A percentile compares a stretch with the other conserved stretches of the same genome.
Conservation (phyloP, 1,140 invertebrate genomes). For the Ips typographus region DNA sequence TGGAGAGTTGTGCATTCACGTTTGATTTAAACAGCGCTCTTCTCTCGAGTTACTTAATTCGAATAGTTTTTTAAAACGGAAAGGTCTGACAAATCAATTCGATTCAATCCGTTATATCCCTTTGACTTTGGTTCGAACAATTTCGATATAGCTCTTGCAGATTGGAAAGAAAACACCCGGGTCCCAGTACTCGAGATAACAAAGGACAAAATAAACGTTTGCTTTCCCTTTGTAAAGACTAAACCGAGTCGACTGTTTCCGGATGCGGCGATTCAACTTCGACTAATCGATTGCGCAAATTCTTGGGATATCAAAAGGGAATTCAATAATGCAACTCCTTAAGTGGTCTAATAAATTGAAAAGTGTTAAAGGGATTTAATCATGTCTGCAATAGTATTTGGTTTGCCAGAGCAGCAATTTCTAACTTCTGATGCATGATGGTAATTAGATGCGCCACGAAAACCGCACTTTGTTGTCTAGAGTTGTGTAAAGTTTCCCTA, state of each 20-base stretch:
- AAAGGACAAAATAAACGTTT: slow-evolving; percentile 28
- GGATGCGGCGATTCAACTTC: slow-evolving; percentile 11
- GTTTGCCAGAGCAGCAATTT: neutral
- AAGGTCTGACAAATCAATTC: slow-evolving; percentile 16
- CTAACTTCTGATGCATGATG: slow-evolving; percentile 16
- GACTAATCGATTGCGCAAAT: slow-evolving; percentile 9
- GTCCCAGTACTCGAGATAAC: slow-evolving; percentile 14
- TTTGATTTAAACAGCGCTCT: too few species aligned
- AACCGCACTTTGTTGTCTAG: slow-evolving; percentile 19
- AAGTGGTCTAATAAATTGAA: slow-evolving; percentile 2
- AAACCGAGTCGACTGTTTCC: slow-evolving; percentile 22
- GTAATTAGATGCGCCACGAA: slow-evolving; percentile 24
- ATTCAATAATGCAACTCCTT: slow-evolving; percentile 2
- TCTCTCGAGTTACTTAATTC: too few species aligned
- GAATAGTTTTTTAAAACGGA: neutral
- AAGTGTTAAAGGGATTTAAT: neutral
- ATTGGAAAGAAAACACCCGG: slow-evolving; percentile 26
- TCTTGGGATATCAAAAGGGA: slow-evolving; percentile 6
- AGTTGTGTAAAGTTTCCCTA: slow-evolving; percentile 14
- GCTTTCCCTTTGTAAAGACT: slow-evolving; percentile 19
- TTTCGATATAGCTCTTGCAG: slow-evolving; percentile 2
- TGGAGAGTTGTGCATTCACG: too few species aligned
- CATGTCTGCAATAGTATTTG: slow-evolving; percentile 8
- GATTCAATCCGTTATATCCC: slow-evolving; percentile 9
- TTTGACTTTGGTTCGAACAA: slow-evolving; percentile 18